phyloP scores from a whole-genome alignment of 2,888 invertebrate genomes.

The Eubasilissa splendida region DNA sequence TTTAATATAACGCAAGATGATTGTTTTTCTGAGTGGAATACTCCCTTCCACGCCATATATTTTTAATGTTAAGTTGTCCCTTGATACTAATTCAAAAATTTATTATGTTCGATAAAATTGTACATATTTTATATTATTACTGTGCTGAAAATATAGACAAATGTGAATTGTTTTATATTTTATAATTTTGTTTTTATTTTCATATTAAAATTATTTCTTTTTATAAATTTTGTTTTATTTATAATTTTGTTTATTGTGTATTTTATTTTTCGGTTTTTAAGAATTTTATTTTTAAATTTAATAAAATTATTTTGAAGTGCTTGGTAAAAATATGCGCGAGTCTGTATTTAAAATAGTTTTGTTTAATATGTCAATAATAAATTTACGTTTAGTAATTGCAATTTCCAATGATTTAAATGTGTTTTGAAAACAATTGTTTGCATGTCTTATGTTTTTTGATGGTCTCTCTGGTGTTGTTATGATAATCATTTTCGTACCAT shows the following conservation, averaged over 20 bases:
- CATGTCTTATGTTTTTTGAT: not conserved
- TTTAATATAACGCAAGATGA: slow-evolving; percentile 1
- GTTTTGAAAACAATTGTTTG: not conserved
- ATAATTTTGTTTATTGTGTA: slow-evolving; percentile 10
- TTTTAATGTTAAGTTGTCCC: slow-evolving; percentile 23
- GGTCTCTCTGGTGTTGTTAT: not conserved
- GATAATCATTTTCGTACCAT: not conserved
- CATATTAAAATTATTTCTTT: slow-evolving; percentile 57
- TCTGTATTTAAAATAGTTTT: no score
- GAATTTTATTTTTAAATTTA: no score
- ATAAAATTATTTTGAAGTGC: no score
- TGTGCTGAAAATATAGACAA: slow-evolving; percentile 44
- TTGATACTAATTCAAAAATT: not conserved
- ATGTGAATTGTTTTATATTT: slow-evolving; percentile 50
- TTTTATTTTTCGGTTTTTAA: no score
- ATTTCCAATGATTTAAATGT: no score
- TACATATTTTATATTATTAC: slow-evolving; percentile 36
- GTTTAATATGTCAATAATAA: no score
- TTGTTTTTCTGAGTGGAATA: slow-evolving; percentile 23
- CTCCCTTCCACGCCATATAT: slow-evolving; percentile 30
- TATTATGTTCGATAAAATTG: slow-evolving; percentile 37
- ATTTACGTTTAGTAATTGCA: no score
- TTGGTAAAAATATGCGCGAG: no score
- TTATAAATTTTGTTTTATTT: slow-evolving; percentile 53
- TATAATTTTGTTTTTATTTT: slow-evolving; percentile 56